Conservation (phyloP, 2,888 invertebrate genomes). For the Hypena proboscidalis region DNA sequence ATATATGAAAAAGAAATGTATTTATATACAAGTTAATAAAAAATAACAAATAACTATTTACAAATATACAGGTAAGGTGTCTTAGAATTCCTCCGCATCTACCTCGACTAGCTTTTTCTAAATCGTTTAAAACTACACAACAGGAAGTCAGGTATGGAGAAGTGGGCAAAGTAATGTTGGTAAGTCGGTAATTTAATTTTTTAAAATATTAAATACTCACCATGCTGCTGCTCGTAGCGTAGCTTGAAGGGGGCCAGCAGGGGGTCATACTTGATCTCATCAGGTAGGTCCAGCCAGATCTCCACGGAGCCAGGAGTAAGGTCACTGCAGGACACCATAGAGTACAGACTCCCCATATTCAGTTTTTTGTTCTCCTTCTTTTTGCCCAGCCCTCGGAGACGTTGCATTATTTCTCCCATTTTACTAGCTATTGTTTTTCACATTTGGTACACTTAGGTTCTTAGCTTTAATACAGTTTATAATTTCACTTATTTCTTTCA, state of each 20-base stretch:
- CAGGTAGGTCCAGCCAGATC: conserved; percentile 88
- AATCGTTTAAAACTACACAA: too few species aligned
- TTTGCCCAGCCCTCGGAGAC: conserved; percentile 33
- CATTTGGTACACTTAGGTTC: background rate
- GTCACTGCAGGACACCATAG: conserved; percentile 81
- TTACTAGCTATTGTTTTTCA: conserved; percentile 16
- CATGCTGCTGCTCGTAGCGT: conserved; percentile 81
- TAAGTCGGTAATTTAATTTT: conserved; percentile 12
- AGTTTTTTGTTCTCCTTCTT: too few species aligned
- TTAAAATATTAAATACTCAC: conserved; percentile 50
- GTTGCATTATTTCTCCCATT: conserved; percentile 54
- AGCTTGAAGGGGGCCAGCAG: conserved; percentile 86
- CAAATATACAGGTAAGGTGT: too few species aligned
- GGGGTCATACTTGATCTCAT: conserved; percentile 88
- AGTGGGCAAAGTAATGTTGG: too few species aligned
- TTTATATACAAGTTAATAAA: too few species aligned
- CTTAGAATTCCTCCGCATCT: too few species aligned
- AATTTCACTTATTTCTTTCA: too few species aligned
- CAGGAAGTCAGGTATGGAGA: too few species aligned
- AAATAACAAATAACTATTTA: too few species aligned
- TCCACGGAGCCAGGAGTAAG: conserved; percentile 86
- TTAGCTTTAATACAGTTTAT: background rate
- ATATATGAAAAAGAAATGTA: too few species aligned
- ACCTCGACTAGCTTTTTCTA: too few species aligned
- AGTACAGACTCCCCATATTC: conserved; percentile 70